Conservation (phyloP, 1,140 invertebrate genomes). For the Drosophila eugracilis region DNA sequence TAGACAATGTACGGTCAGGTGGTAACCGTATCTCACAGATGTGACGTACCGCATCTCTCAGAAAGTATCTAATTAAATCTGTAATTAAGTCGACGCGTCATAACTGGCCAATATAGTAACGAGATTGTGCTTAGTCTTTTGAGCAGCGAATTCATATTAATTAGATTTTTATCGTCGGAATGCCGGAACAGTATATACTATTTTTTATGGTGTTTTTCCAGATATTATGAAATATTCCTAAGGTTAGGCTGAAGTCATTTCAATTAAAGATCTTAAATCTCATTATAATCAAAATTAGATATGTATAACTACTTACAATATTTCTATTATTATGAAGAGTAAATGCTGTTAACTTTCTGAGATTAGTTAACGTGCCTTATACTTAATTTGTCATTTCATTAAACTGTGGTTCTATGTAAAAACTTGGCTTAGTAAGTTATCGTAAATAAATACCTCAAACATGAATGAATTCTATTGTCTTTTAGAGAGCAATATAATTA, state of each 20-base stretch:
- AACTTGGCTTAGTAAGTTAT: conserved; percentile 5
- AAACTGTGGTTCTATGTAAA: too few species aligned
- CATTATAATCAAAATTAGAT: too few species aligned
- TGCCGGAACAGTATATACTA: not conserved
- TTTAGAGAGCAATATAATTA: not conserved
- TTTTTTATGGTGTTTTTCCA: not conserved
- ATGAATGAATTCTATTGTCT: not conserved
- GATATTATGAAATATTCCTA: not conserved
- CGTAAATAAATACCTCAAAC: not conserved
- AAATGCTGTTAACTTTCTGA: too few species aligned
- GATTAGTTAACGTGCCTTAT: too few species aligned
- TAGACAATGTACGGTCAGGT: conserved; percentile 15
- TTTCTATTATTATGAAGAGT: too few species aligned
- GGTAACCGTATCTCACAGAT: conserved; percentile 48
- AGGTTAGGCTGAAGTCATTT: not conserved
- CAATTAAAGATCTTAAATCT: not conserved
- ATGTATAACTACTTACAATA: not conserved
- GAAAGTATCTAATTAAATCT: conserved; percentile 22
- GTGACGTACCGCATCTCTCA: conserved; percentile 48
- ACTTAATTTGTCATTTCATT: too few species aligned
- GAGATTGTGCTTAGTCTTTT: not conserved
- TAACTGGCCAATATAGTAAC: conserved; percentile 24
- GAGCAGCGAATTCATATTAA: not conserved
- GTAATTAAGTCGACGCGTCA: conserved; percentile 64
- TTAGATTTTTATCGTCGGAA: not conserved